Conservation (phyloP, 2,113 vertebrate species). For the Mus pahari region DNA sequence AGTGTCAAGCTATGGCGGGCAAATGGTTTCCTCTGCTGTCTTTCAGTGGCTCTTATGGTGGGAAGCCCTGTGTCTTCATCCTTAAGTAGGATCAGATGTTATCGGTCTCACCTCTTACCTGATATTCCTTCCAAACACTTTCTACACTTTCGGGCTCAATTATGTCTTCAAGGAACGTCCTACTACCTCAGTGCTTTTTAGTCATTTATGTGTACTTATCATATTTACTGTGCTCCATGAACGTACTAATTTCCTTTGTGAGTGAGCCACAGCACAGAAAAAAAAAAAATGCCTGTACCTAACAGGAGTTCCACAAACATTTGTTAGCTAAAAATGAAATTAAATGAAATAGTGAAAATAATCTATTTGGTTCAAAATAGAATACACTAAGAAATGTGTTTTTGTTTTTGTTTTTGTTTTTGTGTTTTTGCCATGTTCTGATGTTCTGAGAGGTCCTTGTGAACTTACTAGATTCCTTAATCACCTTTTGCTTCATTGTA, state of each 20-base stretch:
- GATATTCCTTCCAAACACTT: neutral
- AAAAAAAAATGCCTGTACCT: neutral
- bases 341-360: neutral
- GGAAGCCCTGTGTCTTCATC: neutral
- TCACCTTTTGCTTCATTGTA: neutral
- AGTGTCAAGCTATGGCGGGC: neutral
- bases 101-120: neutral
- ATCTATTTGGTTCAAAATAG: neutral
- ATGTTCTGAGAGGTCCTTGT: neutral
- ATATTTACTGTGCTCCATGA: neutral
- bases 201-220: neutral
- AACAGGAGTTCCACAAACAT: neutral
- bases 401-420: no score
- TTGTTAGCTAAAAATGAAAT: conserved; percentile 15
- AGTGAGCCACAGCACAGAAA: neutral
- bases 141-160: neutral
- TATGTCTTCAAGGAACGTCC: neutral
- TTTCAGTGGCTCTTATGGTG: neutral
- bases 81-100: neutral
- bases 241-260: neutral
- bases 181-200: neutral
- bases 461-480: neutral
- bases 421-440: neutral
- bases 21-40: no score
- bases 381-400: neutral